Conservation (phyloP, 2,888 invertebrate genomes). For the Eudasyphora cyanicolor region DNA sequence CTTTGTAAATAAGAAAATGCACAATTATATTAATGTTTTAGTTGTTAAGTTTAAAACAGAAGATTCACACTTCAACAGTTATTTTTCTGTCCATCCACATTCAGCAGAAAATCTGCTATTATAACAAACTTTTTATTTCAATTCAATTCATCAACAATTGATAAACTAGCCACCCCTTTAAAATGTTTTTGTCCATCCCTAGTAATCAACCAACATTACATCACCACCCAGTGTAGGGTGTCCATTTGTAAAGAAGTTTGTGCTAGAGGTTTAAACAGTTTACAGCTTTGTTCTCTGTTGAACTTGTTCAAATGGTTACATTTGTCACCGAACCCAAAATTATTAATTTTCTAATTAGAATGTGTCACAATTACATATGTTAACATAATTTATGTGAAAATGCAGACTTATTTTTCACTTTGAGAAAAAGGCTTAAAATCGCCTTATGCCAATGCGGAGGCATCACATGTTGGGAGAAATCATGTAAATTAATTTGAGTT, state of each 20-base stretch:
- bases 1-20: no score
- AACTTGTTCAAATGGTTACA: not conserved
- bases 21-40: no score
- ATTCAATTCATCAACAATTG: no score
- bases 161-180: no score
- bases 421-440: not conserved
- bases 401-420: not conserved
- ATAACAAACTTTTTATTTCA: no score
- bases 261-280: slow-evolving; percentile 7
- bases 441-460: not conserved
- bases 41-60: no score
- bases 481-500: slow-evolving; percentile 45
- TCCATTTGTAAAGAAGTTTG: slow-evolving; percentile 36
- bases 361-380: slow-evolving; percentile 61
- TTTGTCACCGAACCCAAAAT: slow-evolving; percentile 47
- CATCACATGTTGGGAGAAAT: slow-evolving; percentile 29
- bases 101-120: no score
- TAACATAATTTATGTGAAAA: slow-evolving; percentile 57
- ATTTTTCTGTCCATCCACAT: no score
- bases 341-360: slow-evolving; percentile 57
- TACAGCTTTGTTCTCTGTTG: slow-evolving; percentile 3
- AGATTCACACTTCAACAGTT: no score
- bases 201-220: no score
- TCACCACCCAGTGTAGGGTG: slow-evolving; percentile 34
- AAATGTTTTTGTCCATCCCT: no score